These are phyloP conservation scores for Camelus bactrianus DNA, from an alignment of 2,113 vertebrate species.

Conservation along the genomic window DNA sequence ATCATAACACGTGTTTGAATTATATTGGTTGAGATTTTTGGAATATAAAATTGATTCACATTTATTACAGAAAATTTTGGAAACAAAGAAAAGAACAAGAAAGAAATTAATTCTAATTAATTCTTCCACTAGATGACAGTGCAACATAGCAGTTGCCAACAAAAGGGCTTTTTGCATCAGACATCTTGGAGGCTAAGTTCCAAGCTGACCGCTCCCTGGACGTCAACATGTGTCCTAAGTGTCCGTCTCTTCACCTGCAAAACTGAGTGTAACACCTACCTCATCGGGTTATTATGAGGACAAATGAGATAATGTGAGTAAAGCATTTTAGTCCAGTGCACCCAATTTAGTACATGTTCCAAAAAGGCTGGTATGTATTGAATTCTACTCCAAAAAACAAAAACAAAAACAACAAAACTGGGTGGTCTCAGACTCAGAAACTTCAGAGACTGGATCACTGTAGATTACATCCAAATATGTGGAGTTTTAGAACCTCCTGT, in stretches of 20 bases:
- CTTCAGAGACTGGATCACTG: neutral
- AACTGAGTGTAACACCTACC: neutral
- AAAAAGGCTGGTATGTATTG: neutral
- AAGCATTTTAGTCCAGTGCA: neutral
- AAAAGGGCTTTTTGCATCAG: neutral
- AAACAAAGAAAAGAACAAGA: conserved; percentile 24
- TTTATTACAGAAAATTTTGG: conserved; percentile 37
- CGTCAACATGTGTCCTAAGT: neutral
- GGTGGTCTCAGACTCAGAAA: neutral
- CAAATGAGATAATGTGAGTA: neutral
- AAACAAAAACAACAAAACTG: neutral
- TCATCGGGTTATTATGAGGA: neutral
- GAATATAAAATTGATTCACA: neutral
- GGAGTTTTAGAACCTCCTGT: neutral
- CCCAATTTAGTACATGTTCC: neutral
- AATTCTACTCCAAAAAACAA: neutral
- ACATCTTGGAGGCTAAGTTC: neutral
- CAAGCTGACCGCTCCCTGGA: neutral
- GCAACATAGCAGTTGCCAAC: neutral
- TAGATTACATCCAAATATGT: neutral
- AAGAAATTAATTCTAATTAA: neutral
- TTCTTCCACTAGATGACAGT: neutral
- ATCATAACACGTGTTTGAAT: neutral
- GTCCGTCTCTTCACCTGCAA: neutral
- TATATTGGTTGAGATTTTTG: neutral